These are phyloP conservation scores for Sprattus sprattus DNA, from an alignment of 2,113 vertebrate species.

Conservation along the genomic window DNA sequence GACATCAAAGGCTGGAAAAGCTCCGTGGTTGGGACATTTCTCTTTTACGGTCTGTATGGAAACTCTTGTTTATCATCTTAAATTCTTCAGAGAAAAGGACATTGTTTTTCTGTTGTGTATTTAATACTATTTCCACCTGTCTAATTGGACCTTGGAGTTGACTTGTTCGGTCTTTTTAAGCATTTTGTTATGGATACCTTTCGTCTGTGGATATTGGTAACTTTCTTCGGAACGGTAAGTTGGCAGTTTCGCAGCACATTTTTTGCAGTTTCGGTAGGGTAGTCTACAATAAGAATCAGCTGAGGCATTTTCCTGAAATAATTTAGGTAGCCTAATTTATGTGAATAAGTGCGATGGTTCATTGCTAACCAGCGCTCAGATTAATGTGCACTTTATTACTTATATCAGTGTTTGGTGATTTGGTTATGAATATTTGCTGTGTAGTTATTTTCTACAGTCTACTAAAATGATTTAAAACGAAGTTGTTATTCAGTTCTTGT, in stretches of 20 bases:
- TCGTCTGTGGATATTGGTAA: constrained; percentile 37
- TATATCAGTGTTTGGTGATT: no score
- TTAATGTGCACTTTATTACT: background rate
- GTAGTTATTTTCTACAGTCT: no score
- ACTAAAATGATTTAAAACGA: background rate
- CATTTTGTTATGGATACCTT: constrained; percentile 27
- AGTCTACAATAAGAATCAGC: background rate
- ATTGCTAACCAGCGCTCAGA: background rate
- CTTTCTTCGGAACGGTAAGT: constrained; percentile 48
- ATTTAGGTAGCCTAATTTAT: background rate
- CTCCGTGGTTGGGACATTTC: background rate
- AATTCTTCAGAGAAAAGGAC: background rate
- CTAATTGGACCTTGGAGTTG: background rate
- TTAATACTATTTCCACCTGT: background rate
- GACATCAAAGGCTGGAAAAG: background rate
- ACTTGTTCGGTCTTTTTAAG: background rate
- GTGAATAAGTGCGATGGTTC: background rate
- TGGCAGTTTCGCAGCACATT: background rate
- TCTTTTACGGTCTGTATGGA: background rate
- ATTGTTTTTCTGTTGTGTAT: background rate
- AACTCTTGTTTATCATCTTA: background rate
- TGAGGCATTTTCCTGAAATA: background rate
- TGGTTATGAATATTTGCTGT: no score
- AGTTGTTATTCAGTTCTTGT: background rate
- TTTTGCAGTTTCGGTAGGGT: background rate